Conservation (phyloP, 2,113 vertebrate species). For the Semicossyphus pulcher region DNA sequence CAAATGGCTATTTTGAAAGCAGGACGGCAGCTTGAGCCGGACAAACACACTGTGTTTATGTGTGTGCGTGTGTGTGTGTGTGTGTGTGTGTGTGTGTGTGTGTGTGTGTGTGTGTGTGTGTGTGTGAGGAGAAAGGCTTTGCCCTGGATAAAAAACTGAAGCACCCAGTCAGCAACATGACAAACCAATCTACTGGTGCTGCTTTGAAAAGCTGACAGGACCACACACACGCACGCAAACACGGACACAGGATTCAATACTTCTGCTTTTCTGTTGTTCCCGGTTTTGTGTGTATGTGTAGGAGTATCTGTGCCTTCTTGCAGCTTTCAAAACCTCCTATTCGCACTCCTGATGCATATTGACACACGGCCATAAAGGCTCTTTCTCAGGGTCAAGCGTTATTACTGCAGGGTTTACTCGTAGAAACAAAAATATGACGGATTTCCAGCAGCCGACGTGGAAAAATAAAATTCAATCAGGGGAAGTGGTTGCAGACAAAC, state of each 20-base stretch:
- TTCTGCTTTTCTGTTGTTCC: conserved; percentile 45
- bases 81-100: conserved; percentile 56
- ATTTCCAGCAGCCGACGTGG: neutral
- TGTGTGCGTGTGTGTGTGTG: conserved; percentile 51
- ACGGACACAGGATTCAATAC: conserved; percentile 2
- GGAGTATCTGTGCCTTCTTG: conserved; percentile 1
- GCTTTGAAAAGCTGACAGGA: conserved; percentile 67
- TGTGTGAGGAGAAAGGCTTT: conserved; percentile 28
- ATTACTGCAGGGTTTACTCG: neutral
- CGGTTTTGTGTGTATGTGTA: conserved; percentile 14
- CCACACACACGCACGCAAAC: conserved; percentile 31
- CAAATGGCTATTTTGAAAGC: conserved; percentile 67
- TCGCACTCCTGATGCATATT: conserved; percentile 1
- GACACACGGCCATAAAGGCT: neutral
- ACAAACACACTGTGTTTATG: conserved; percentile 52
- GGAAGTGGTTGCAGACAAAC: conserved; percentile 5
- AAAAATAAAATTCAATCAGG: neutral
- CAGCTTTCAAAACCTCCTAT: conserved; percentile 5
- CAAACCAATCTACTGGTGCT: conserved; percentile 67
- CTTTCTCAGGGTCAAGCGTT: neutral
- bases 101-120: conserved; percentile 23
- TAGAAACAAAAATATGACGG: neutral
- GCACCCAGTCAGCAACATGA: conserved; percentile 75
- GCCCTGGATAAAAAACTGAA: conserved; percentile 72
- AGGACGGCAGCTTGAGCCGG: conserved; percentile 54